Base-by-base conservation (phyloP, 1,140 invertebrate genomes). In the Drosophila teissieri region DNA sequence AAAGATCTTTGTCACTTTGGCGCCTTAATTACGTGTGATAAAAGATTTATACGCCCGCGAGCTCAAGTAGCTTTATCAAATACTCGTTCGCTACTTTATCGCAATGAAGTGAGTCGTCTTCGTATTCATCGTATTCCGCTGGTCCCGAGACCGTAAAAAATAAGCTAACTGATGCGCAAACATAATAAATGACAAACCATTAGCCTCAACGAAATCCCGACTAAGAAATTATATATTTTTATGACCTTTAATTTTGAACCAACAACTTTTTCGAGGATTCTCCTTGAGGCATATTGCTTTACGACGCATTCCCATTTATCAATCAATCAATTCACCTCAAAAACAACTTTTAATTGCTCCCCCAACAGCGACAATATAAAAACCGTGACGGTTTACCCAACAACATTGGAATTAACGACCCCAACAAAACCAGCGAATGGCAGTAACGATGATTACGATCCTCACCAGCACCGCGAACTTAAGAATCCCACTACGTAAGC, bases 401-500 rank as follows among this genome's bases (percentile, higher is more conserved):
- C 49, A 44, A 52, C 63, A 36, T 37, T 24, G 55, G 65, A 61
- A 46, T 37, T 40, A 49, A 40, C 51, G 34, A 65, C 55, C 6
- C 42, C 54, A 42, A 36, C 51, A 51, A 74, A 55, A 22, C 45
- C 45, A 37, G 52, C 49, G 7, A 55, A 67, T 55, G 56, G 15
- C 48, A 49, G 49, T 24, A 62, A 73, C 24, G 93, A 93, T 65
- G 93, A 94, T 19, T 95, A 95, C 73, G 93, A 95, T 80, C 95
- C 95, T 0, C 95, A 95, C 77, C 72, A 93, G 42, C 93, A 96
- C 78, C 93, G 95, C 60, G 93, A 94, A 55, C 94, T 96, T 22
- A 93, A 95, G 79, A 95, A 96, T 91, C 95, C 95, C 11, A 96
- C 95, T 0, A 95, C 95, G 95, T 96, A 89, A 95, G 94, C 40